These are phyloP conservation scores for Galerucella nymphaeae DNA, from an alignment of 2,888 invertebrate species.

Conservation along the genomic window DNA sequence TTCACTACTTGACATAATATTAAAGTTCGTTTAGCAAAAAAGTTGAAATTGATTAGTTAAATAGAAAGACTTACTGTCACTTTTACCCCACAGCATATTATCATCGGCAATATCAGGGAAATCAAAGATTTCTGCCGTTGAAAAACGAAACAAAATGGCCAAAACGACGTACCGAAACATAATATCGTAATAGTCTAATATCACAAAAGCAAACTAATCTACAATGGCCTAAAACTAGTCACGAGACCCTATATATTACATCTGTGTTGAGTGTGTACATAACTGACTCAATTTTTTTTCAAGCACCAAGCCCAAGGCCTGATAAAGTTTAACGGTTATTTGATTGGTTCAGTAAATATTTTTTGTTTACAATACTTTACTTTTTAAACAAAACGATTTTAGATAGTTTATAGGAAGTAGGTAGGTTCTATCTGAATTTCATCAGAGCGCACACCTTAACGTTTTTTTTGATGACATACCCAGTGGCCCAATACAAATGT, in stretches of 20 bases:
- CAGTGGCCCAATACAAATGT: slow-evolving; percentile 13
- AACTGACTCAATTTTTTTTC: slow-evolving; percentile 42
- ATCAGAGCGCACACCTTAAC: slow-evolving; percentile 21
- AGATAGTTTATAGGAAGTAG: slow-evolving; percentile 27
- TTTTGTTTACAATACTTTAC: slow-evolving; percentile 28
- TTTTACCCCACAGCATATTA: slow-evolving; percentile 52
- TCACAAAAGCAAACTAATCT: slow-evolving; percentile 10
- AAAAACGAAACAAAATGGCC: slow-evolving; percentile 5
- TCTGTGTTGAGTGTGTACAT: slow-evolving; percentile 40
- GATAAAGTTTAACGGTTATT: slow-evolving; percentile 43
- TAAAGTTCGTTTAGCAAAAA: neutral
- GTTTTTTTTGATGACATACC: slow-evolving; percentile 8
- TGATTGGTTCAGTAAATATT: slow-evolving; percentile 42
- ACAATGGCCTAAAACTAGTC: slow-evolving; percentile 14
- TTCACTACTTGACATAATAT: too few relatives aligned
- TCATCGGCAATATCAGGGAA: slow-evolving; percentile 57
- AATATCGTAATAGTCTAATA: slow-evolving; percentile 5
- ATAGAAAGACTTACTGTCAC: slow-evolving; percentile 46
- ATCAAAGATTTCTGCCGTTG: slow-evolving; percentile 52
- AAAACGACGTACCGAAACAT: slow-evolving; percentile 31
- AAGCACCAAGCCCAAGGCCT: slow-evolving; percentile 33
- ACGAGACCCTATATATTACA: slow-evolving; percentile 39
- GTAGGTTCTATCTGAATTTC: slow-evolving; percentile 19
- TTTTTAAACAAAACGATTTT: slow-evolving; percentile 34
- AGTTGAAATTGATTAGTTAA: neutral